Evolutionary conservation across 2,888 invertebrate genomes (phyloP), one percentile per base, ranked within the genome.

Genomic region (Drosophila quinaria): DNA sequence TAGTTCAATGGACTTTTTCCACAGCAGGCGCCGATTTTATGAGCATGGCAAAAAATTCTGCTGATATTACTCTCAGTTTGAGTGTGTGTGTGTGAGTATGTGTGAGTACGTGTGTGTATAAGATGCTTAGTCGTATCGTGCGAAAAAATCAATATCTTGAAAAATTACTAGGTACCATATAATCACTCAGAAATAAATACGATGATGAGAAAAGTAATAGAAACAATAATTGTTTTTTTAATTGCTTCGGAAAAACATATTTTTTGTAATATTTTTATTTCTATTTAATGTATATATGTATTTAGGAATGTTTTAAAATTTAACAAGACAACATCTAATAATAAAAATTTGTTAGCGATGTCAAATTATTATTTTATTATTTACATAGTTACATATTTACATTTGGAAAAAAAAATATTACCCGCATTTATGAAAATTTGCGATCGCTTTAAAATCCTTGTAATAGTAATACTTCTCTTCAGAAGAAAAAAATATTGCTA

Each of bases 1-100:
- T 52, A 74, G 86, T 80, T 86, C 75, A 78, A 72, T 63, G 73
- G 64, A 82, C 80, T 76, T 63, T 60, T 60, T 56, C 59, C 65
- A 64, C 55, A 56, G 74, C 64, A 54, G 63, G 44, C 47, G 64
- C 55, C 61, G 51, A 44, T 59, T 60, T 62, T 60, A 69, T 60
- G 59, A 55, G 59, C 35, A 52, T 63, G 58, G 50, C 50, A 46
- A 25, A 62, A 58, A 69, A 52, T 59, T 65, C 58, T 65, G 51
- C 50, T 46, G 39, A 37, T 70, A 58, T 68, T 65, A 58, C 60
- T 44, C 39, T 49, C 39, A 49, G 29, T 42, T 51, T 31, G 41
- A 47, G 51, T 51, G 35, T 54, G 9, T 44, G 10, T 58, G 19
- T 51, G 10, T 60, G 37, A 44, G 25, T 49, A 22, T 37, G 44